A percentile compares a stretch with the other conserved stretches of the same genome.
Evolutionary conservation across 1,140 invertebrate species (phyloP).

Genomic region (Thaumatotibia leucotreta): DNA sequence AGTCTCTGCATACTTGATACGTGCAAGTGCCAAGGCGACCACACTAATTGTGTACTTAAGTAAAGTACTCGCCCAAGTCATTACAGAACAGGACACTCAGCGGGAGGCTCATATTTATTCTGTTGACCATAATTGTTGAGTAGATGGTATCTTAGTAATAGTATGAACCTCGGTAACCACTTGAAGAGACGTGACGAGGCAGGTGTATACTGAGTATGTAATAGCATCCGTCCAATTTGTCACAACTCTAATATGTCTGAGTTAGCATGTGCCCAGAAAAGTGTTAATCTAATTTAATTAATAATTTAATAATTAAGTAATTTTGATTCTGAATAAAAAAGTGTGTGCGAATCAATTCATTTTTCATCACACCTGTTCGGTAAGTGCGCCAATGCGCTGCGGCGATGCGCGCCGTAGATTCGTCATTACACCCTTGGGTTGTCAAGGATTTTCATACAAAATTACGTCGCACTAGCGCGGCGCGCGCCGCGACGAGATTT

Average conservation of each 20-base stretch:
- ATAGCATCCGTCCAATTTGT: neutral
- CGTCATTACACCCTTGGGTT: no score
- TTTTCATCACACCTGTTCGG: no score
- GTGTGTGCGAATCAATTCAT: no score
- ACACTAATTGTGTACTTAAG: neutral
- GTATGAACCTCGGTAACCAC: neutral
- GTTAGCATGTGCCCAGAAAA: no score
- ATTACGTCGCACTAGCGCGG: no score
- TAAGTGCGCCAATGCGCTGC: no score
- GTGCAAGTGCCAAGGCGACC: neutral
- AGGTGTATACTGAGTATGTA: neutral
- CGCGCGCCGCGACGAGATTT: no score
- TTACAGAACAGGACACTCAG: conserved; percentile 6
- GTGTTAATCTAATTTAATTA: no score
- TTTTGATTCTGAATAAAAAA: no score
- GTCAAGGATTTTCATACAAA: no score
- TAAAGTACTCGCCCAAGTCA: neutral
- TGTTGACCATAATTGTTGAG: neutral
- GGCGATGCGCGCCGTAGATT: no score
- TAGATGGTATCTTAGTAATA: neutral
- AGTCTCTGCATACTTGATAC: neutral
- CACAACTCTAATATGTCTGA: neutral
- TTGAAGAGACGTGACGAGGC: neutral
- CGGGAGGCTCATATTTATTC: neutral
- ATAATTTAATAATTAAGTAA: no score